Evolutionary conservation across 1,140 invertebrate genomes (phyloP).

Genomic region (Thrips palmi): DNA sequence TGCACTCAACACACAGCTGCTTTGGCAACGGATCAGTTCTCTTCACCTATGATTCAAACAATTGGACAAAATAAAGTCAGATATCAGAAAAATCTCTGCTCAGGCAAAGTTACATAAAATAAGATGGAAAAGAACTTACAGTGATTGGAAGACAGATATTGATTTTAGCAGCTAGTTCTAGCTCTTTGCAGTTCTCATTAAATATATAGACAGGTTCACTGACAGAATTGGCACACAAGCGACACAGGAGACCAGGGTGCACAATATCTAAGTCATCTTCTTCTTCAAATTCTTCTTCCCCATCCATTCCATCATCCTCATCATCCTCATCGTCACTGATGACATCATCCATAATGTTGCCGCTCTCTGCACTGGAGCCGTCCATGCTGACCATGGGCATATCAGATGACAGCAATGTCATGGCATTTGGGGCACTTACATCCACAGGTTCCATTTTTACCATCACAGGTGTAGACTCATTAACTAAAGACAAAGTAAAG

Average conservation of each 20-base stretch:
- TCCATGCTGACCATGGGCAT: too few relatives aligned
- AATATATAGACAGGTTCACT: slow-evolving; percentile 50
- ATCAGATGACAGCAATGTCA: too few relatives aligned
- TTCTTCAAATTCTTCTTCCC: background rate
- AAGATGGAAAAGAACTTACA: slow-evolving; percentile 35
- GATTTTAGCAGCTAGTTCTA: slow-evolving; percentile 51
- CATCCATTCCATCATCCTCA: too few relatives aligned
- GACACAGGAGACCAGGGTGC: slow-evolving; percentile 27
- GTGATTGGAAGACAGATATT: slow-evolving; percentile 53
- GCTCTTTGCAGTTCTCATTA: slow-evolving; percentile 47
- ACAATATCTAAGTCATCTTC: background rate
- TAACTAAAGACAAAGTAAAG: too few relatives aligned
- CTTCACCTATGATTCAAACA: slow-evolving; percentile 45
- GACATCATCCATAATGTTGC: too few relatives aligned
- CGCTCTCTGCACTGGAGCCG: too few relatives aligned
- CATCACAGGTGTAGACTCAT: too few relatives aligned
- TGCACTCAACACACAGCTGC: slow-evolving; percentile 13
- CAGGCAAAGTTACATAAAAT: background rate
- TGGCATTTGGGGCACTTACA: too few relatives aligned
- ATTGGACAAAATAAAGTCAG: too few relatives aligned
- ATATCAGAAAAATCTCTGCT: slow-evolving; percentile 11
- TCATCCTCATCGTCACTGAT: too few relatives aligned
- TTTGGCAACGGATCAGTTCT: slow-evolving; percentile 51
- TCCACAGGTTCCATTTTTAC: too few relatives aligned
- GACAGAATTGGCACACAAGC: slow-evolving; percentile 37